These are phyloP conservation scores for Sympetrum striolatum DNA, from an alignment of 2,888 invertebrate species.

Conservation along the genomic window DNA sequence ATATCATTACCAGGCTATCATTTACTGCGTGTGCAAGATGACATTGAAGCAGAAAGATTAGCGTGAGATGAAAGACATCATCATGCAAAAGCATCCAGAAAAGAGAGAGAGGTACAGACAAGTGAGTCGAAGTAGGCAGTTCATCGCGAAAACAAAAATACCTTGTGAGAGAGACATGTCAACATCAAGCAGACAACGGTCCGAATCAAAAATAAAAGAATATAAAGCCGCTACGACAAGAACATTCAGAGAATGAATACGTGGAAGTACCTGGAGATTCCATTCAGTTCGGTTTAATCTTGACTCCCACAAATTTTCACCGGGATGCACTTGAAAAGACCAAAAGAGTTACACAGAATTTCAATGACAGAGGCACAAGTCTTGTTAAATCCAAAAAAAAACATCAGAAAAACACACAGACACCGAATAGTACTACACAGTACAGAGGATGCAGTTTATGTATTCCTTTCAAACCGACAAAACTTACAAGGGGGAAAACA, in stretches of 20 bases:
- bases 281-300: slow-evolving; percentile 10
- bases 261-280: slow-evolving; percentile 15
- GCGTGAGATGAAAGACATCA: no score
- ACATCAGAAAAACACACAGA: no score
- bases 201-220: background rate
- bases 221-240: background rate
- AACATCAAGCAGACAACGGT: no score
- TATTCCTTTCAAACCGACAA: no score
- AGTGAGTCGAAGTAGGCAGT: background rate
- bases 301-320: slow-evolving; percentile 17
- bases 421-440: no score
- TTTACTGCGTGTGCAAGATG: no score
- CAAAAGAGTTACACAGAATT: background rate
- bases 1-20: no score
- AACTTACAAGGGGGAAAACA: no score
- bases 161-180: background rate
- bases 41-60: no score
- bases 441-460: no score
- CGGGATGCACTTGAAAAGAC: slow-evolving; percentile 13
- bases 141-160: background rate
- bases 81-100: background rate
- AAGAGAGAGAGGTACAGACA: background rate
- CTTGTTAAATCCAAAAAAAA: no score
- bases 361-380: no score
- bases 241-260: background rate